Percentiles rank a stretch among this genome's conserved stretches.
Evolutionary conservation across 2,888 invertebrate genomes (phyloP).

Genomic region (Apamea epomidion): DNA sequence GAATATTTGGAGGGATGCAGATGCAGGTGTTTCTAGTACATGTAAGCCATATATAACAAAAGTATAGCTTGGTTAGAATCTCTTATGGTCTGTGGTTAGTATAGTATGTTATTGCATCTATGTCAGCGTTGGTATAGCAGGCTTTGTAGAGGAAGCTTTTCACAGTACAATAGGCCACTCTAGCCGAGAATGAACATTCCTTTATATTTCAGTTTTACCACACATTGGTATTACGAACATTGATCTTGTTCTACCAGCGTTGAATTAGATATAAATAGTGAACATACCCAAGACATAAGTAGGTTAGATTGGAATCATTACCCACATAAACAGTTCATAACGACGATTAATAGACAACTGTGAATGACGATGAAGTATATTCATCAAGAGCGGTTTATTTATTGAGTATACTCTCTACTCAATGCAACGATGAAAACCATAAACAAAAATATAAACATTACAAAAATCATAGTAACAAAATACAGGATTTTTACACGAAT

Average conservation of each 20-base stretch:
- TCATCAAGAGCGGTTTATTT: background rate
- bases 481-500: background rate
- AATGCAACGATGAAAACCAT: background rate
- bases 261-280: conserved; percentile 6
- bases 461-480: background rate
- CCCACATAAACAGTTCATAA: background rate
- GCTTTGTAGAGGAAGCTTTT: conserved; percentile 64
- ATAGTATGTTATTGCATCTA: conserved; percentile 38
- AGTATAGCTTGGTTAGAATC: background rate
- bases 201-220: conserved; percentile 52
- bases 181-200: conserved; percentile 68
- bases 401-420: background rate
- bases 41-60: background rate
- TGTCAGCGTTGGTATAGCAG: conserved; percentile 43
- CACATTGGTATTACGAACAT: conserved; percentile 22
- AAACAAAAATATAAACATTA: conserved; percentile 5
- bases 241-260: conserved; percentile 10
- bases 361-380: background rate
- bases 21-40: conserved; percentile 1
- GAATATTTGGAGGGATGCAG: background rate
- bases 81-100: conserved; percentile 31
- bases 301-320: background rate
- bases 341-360: too few relatives aligned
- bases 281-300: background rate
- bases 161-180: conserved; percentile 81